Evolutionary conservation across 23 tunicate genomes (phyloP).

Genomic region (Ciona savignyi): DNA sequence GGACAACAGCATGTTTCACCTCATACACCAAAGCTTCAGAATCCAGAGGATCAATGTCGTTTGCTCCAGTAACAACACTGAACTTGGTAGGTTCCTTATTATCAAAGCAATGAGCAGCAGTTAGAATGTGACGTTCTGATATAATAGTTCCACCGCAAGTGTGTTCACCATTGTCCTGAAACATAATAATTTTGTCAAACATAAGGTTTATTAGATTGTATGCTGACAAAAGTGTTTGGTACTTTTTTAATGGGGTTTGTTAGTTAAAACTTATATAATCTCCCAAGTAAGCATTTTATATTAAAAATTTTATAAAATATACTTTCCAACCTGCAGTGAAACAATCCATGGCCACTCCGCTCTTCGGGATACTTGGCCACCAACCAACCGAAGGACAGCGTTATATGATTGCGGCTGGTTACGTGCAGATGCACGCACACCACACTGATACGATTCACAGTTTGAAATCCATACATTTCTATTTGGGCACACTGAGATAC

Average conservation of each 20-base stretch:
- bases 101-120: constrained; percentile 93
- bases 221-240: no score
- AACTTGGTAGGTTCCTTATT: neutral
- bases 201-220: no score
- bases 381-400: constrained; percentile 47
- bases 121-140: constrained; percentile 40
- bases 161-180: constrained; percentile 32
- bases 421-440: constrained; percentile 10
- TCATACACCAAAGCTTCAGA: constrained; percentile 12
- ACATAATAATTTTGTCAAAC: no score
- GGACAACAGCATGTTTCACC: constrained; percentile 27
- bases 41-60: constrained; percentile 19
- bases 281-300: no score
- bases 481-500: neutral
- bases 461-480: constrained; percentile 39
- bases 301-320: no score
- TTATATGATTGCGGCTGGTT: neutral
- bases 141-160: constrained; percentile 77
- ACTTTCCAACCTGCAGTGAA: constrained; percentile 42
- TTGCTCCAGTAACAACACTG: constrained; percentile 43
- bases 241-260: no score
- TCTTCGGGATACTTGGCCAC: constrained; percentile 27
- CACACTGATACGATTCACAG: constrained; percentile 74
- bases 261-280: no score
- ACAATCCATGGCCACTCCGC: constrained; percentile 93